Evolutionary conservation across 2,888 invertebrate genomes (phyloP), one percentile per base, ranked within the genome.

Genomic region (Acronicta aceris): DNA sequence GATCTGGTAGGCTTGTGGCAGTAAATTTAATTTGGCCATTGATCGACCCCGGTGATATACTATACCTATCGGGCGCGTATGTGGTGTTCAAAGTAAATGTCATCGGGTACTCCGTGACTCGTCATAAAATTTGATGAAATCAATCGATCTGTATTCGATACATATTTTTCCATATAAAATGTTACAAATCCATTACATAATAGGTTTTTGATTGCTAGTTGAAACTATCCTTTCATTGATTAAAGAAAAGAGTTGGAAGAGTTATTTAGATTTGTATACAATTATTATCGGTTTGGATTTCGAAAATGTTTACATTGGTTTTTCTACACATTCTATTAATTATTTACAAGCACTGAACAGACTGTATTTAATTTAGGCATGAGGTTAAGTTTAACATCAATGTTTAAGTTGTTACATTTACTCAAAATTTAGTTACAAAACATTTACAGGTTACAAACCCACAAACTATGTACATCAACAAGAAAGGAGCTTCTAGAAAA

Each of bases 1-100:
- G 86, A 88, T 89, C 87, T 85, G 83, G 81, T 77, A 78, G 84
- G 82, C 82, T 82, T 83, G 84, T 60, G 83, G 87, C 82, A 85
- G 81, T 90, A 90, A 90, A 90, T 90, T 90, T 87, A 90, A 90
- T 89, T 90, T 89, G 88, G 85, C 80, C 86, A 84, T 76, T 71
- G 71, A 71, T 71, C 71, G 71, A 64, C 49, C 56, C 41, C 33
- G 55, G 59, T 56, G 65, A 71, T 75, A 71, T 21, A 48, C 8
- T 13, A 21, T 70, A 57, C 57, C 47, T 48, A 59, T 12, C 0
- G 12, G 25, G 52, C 12, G 21, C 48, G 27, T 51, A 16, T 56
- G 52, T 40, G 71, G 12, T 50, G 55, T 58, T 59, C 71, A 71
- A 71, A 71, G 58, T 75, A 36, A 47, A 64, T 69, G 30, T 6